A percentile compares a stretch with the other conserved stretches of the same genome.
Evolutionary conservation across 1,140 invertebrate genomes (phyloP).

Genomic region (Ditylenchus dipsaci): DNA sequence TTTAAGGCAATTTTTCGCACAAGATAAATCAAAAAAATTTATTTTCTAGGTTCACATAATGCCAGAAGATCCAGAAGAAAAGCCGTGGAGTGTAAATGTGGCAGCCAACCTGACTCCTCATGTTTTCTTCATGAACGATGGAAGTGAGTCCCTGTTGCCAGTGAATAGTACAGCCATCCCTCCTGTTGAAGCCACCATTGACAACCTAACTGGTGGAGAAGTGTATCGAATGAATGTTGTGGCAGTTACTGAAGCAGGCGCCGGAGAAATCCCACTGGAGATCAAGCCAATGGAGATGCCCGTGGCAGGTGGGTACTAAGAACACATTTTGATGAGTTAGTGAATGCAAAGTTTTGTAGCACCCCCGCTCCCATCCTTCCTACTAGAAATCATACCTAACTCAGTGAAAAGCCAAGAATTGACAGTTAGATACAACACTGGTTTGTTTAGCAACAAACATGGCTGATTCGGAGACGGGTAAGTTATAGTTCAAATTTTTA

Average conservation of each 20-base stretch:
- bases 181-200: constrained; percentile 19
- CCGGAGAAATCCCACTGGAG: constrained; percentile 22
- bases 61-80: constrained; percentile 7
- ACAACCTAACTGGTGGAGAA: constrained; percentile 48
- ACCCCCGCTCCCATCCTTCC: constrained; percentile 37
- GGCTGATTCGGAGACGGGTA: constrained; percentile 41
- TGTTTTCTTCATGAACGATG: constrained; percentile 6
- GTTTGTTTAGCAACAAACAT: constrained; percentile 42
- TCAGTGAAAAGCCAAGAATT: constrained; percentile 36
- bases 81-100: constrained; percentile 45
- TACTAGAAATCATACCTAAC: constrained; percentile 39
- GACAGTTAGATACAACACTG: constrained; percentile 40
- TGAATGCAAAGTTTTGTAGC: constrained; percentile 31
- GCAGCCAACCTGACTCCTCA: background rate
- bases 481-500: too few species aligned
- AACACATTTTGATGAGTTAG: background rate
- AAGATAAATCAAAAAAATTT: too few species aligned
- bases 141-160: constrained; percentile 13
- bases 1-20: too few species aligned
- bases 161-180: background rate
- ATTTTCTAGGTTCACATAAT: constrained; percentile 7
- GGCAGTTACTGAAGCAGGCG: constrained; percentile 53
- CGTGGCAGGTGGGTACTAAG: constrained; percentile 30
- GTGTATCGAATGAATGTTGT: constrained; percentile 42
- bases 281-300: constrained; percentile 34